Evolutionary conservation across 1,140 invertebrate species (phyloP).

Genomic region (Sipha flava): DNA sequence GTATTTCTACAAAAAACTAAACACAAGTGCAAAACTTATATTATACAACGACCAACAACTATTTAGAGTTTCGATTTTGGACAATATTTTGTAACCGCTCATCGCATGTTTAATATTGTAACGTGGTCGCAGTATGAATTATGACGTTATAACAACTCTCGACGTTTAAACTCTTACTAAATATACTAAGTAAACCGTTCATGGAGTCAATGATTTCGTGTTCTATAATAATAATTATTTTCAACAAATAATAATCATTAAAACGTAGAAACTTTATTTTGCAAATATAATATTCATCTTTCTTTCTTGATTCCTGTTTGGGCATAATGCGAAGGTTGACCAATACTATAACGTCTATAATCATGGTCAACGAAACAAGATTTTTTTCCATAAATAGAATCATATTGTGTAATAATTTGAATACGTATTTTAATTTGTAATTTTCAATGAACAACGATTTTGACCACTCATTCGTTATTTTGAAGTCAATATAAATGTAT

Average conservation of each 20-base stretch:
- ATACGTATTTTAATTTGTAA: background rate
- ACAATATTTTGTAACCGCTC: too few relatives aligned
- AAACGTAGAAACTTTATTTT: background rate
- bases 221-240: background rate
- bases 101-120: too few relatives aligned
- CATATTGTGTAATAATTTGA: background rate
- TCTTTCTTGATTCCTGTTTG: background rate
- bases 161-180: background rate
- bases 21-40: too few relatives aligned
- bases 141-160: background rate
- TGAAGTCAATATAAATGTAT: background rate
- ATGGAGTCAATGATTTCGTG: background rate
- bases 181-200: background rate
- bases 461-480: too few relatives aligned
- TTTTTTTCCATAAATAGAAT: constrained; percentile 9
- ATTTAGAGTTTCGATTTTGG: too few relatives aligned
- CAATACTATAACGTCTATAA: background rate
- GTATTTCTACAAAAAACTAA: too few relatives aligned
- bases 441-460: too few relatives aligned
- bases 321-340: background rate
- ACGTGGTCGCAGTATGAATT: background rate
- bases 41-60: too few relatives aligned
- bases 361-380: background rate
- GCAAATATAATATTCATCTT: background rate
- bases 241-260: background rate